Evolutionary conservation across 2,113 vertebrate genomes (phyloP), one percentile per base, ranked within the genome.

Genomic region (Chloropsis hardwickii): DNA sequence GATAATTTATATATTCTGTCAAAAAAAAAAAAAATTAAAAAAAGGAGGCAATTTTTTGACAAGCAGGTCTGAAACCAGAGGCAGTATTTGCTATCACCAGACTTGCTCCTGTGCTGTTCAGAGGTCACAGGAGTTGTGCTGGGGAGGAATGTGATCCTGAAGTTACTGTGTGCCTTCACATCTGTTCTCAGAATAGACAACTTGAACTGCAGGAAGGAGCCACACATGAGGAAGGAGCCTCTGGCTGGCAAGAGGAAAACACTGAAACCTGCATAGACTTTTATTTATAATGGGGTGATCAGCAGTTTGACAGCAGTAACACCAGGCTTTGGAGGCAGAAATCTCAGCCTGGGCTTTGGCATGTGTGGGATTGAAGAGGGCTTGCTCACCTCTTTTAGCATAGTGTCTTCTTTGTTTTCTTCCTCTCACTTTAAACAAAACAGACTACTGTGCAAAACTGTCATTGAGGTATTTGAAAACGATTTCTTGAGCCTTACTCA

Each of bases 281-380:
- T 66, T 67, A 54, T 73, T 72, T 83, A 33, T 28, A 27, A 8
- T 8, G 47, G 4, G 18, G 19, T 69, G 58, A 81, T 70, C 71
- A 78, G 66, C 35, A 57, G 28, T 33, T 31, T 88, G 77, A 66
- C 31, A 87, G 51, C 9, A 50, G 25, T 6, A 4, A 35, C 35
- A 47, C 20, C 13, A 7, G 21, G 37, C 37, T 88, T 88, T 1
- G 2, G 25, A 77, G 56, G 35, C 23, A 84, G 37, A 86, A 78
- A 62, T 14, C 29, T 54, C 77, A 67, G 8, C 48, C 18, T 23
- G 20, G 20, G 37, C 35, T 91, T 62, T 66, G 28, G 19, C 4
- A 33, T 0, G 0, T 50, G 28, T 8, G 22, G 19, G 14, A 74
- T 0, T 54, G 18, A 57, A 42, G 11, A 78, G 6, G 20, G 23